Conservation (phyloP, 2,797 vertebrate species). For the Galagoides demidoff region DNA sequence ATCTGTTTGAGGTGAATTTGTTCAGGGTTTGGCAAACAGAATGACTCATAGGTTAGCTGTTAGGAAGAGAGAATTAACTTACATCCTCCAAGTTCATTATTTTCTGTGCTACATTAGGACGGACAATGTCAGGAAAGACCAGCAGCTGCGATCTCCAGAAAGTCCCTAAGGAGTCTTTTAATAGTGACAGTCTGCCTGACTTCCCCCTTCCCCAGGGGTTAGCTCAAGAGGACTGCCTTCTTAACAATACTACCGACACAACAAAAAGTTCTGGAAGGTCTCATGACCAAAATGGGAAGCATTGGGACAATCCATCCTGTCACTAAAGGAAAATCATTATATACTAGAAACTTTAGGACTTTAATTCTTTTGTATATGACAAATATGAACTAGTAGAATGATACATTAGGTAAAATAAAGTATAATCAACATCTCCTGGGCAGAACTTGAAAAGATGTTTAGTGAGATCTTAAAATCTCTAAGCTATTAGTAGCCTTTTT, state of each 20-base stretch:
- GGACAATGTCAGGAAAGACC: background rate
- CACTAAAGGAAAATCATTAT: background rate
- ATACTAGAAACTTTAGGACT: constrained; percentile 1
- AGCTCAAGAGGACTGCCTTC: background rate
- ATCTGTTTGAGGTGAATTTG: background rate
- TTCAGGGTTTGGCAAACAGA: background rate
- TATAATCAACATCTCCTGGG: background rate
- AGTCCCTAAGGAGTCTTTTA: constrained; percentile 20
- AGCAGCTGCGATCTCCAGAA: background rate
- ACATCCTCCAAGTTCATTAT: constrained; percentile 37
- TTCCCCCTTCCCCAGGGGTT: background rate
- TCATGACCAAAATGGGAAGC: background rate
- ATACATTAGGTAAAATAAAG: background rate
- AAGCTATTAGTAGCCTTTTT: background rate
- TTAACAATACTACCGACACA: background rate
- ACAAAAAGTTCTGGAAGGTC: background rate
- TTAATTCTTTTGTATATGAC: background rate
- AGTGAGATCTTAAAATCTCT: background rate
- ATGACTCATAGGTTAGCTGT: background rate
- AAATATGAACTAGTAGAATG: background rate
- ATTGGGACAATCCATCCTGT: background rate
- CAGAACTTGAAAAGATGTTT: constrained; percentile 17
- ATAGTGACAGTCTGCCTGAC: constrained; percentile 1
- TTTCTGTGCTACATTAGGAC: constrained; percentile 29
- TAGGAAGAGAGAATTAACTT: background rate